phyloP scores from a whole-genome alignment of 2,888 invertebrate species.

The Timema podura region DNA sequence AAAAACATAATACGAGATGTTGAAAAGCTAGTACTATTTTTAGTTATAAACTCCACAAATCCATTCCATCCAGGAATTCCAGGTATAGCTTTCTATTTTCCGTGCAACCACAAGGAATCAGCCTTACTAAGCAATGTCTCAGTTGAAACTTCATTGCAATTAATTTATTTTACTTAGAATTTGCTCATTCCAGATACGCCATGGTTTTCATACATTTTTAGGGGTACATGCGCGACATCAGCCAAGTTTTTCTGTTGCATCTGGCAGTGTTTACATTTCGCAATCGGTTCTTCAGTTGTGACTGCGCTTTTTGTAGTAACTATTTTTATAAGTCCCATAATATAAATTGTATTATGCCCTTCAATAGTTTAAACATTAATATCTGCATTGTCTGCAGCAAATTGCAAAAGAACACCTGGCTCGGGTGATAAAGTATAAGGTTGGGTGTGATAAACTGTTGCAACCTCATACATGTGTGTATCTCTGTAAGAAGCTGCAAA shows the following conservation, averaged over 20 bases:
- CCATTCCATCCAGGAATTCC: too few relatives aligned
- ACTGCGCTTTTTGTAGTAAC: not conserved
- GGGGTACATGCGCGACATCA: too few relatives aligned
- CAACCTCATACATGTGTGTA: conserved; percentile 32
- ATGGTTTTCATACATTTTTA: too few relatives aligned
- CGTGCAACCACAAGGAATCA: too few relatives aligned
- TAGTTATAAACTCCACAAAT: too few relatives aligned
- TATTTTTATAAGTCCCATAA: conserved; percentile 17
- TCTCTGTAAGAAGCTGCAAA: conserved; percentile 40
- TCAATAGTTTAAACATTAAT: conserved; percentile 31
- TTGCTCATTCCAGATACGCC: too few relatives aligned
- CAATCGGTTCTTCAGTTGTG: not conserved
- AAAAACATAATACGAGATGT: too few relatives aligned
- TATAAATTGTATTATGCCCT: not conserved
- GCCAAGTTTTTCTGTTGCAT: not conserved
- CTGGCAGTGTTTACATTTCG: conserved; percentile 5
- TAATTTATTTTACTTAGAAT: too few relatives aligned
- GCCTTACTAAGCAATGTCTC: too few relatives aligned
- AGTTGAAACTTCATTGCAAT: too few relatives aligned
- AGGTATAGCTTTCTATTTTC: too few relatives aligned
- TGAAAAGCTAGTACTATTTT: too few relatives aligned
- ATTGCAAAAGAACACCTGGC: conserved; percentile 39
- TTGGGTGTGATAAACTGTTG: not conserved
- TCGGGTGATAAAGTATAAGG: conserved; percentile 38
- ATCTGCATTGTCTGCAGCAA: conserved; percentile 36